phyloP scores from a whole-genome alignment of 2,888 invertebrate genomes.

The Trimorus sp. region DNA sequence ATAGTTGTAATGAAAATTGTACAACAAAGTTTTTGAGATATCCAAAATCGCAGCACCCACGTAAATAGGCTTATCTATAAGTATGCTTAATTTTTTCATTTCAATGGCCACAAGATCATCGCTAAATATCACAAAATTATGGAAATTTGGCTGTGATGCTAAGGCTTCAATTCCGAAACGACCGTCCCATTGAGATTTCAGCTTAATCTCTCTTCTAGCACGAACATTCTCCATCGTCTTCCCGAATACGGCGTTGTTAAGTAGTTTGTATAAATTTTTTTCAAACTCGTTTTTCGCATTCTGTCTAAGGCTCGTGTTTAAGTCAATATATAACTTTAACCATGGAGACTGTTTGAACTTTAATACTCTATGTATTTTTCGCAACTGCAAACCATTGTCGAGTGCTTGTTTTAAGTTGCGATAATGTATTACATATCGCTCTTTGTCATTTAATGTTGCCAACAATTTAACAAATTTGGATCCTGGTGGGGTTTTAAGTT shows the following conservation, averaged over 20 bases:
- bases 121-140: slow-evolving; percentile 20
- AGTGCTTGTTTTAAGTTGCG: too few relatives aligned
- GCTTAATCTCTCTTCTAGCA: background rate
- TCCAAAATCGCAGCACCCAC: slow-evolving; percentile 36
- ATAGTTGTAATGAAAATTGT: slow-evolving; percentile 57
- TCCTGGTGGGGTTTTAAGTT: too few relatives aligned
- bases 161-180: slow-evolving; percentile 62
- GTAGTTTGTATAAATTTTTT: background rate
- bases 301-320: background rate
- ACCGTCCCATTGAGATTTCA: background rate
- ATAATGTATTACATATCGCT: too few relatives aligned
- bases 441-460: too few relatives aligned
- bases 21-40: too few relatives aligned
- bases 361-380: too few relatives aligned
- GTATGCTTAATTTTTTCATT: too few relatives aligned
- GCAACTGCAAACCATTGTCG: too few relatives aligned
- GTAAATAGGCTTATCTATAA: too few relatives aligned
- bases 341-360: too few relatives aligned
- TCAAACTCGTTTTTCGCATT: slow-evolving; percentile 17
- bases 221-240: too few relatives aligned
- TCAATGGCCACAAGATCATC: slow-evolving; percentile 3
- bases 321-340: slow-evolving; percentile 7
- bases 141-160: slow-evolving; percentile 32
- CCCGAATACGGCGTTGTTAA: background rate
- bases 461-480: too few relatives aligned